These are phyloP conservation scores for Oryzaephilus surinamensis DNA, from an alignment of 1,140 invertebrate genomes.

Conservation along the genomic window DNA sequence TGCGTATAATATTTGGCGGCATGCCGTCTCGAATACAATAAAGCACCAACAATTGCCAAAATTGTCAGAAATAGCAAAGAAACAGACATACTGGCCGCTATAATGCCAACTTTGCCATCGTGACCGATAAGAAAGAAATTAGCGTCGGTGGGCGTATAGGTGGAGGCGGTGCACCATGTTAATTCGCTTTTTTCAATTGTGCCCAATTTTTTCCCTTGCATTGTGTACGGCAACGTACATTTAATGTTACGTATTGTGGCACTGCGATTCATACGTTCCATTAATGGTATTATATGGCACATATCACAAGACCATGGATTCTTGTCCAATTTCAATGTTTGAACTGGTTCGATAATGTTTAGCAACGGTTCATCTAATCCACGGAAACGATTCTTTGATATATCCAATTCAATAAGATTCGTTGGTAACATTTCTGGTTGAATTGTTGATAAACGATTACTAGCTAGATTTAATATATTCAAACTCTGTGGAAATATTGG, in stretches of 20 bases:
- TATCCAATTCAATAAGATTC: slow-evolving; percentile 47
- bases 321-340: slow-evolving; percentile 43
- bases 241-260: slow-evolving; percentile 37
- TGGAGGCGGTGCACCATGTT: slow-evolving; percentile 39
- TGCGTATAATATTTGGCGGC: slow-evolving; percentile 63
- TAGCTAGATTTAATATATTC: slow-evolving; percentile 44
- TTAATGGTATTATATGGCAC: slow-evolving; percentile 47
- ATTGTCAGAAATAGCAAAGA: slow-evolving; percentile 42
- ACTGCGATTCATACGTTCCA: slow-evolving; percentile 44
- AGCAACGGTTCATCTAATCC: slow-evolving; percentile 47
- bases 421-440: slow-evolving; percentile 43
- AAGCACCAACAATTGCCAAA: slow-evolving; percentile 39
- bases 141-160: slow-evolving; percentile 26
- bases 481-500: slow-evolving; percentile 40
- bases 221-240: slow-evolving; percentile 41
- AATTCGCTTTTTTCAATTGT: slow-evolving; percentile 39
- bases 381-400: slow-evolving; percentile 50
- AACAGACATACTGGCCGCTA: slow-evolving; percentile 45
- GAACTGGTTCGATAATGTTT: slow-evolving; percentile 40
- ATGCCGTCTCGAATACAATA: slow-evolving; percentile 49
- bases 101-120: slow-evolving; percentile 45
- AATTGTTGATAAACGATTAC: slow-evolving; percentile 46
- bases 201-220: slow-evolving; percentile 40
- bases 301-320: slow-evolving; percentile 60
- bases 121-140: slow-evolving; percentile 35